These are phyloP conservation scores for Neelides sp. DNA, from an alignment of 1,140 invertebrate genomes.

Conservation along the genomic window DNA sequence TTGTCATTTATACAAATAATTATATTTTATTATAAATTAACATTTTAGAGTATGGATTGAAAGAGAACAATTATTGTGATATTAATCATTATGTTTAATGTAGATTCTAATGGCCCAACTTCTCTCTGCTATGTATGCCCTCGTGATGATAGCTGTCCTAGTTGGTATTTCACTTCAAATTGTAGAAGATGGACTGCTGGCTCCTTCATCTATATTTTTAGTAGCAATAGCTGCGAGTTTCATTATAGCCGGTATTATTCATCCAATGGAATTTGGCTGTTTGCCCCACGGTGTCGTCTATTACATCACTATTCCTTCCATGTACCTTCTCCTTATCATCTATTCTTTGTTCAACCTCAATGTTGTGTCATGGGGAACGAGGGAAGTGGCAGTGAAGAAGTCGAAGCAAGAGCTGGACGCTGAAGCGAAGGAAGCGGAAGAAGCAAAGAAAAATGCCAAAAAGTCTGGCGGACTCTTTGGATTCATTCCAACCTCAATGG, in stretches of 20 bases:
- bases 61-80: not conserved
- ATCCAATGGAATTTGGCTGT: constrained; percentile 52
- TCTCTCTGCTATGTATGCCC: constrained; percentile 62
- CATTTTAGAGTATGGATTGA: not conserved
- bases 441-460: constrained; percentile 15
- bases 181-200: constrained; percentile 58
- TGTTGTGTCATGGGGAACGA: constrained; percentile 74
- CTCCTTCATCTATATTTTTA: constrained; percentile 67
- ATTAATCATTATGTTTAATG: not conserved
- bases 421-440: constrained; percentile 11
- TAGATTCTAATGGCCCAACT: constrained; percentile 45
- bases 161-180: constrained; percentile 74
- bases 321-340: constrained; percentile 84
- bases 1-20: too few relatives aligned
- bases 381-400: constrained; percentile 45
- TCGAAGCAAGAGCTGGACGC: constrained; percentile 13
- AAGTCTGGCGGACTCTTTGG: constrained; percentile 22
- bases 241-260: constrained; percentile 57
- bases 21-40: not conserved
- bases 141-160: constrained; percentile 86
- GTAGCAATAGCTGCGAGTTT: constrained; percentile 48
- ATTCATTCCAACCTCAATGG: constrained; percentile 9
- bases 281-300: constrained; percentile 66
- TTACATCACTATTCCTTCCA: constrained; percentile 81
- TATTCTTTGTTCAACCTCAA: constrained; percentile 84